Evolutionary conservation across 2,797 vertebrate genomes (phyloP), one percentile per base, ranked within the genome.

Genomic region (Tenualosa thibaudeaui): DNA sequence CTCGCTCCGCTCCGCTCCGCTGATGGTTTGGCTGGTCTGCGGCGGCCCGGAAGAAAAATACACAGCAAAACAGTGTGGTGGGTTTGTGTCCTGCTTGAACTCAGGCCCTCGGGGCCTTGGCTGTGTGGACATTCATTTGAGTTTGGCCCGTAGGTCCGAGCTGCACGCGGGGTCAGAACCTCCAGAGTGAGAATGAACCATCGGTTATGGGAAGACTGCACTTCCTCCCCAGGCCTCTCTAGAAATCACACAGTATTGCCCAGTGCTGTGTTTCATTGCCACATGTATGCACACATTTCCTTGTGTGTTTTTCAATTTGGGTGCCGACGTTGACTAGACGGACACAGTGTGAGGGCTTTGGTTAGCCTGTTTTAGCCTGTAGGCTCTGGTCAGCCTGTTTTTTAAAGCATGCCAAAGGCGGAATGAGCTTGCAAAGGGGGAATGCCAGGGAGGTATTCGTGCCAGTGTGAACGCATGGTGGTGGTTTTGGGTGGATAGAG

Each of bases 371-470:
- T 62, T 62, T 62, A 31, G 31, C 31, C 31, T 31, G 31, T 31
- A 31, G 31, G 22, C 37, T 37, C 31, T 9, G 3, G 46, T 46
- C 4, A 4, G 46, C 46, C 7, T 46, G 46, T 65, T 65, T 65
- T 65, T 65, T 26, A 10, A 65, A 65, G 26, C 12, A 68, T 26
- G 31, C 17, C 15, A 75, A 75, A 75, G 68, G 13, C 40, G 40
- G 22, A 75, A 75, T 5, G 68, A 17, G 31, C 31, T 40, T 40
- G 68, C 15, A 46, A 46, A 75, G 37, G 68, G 68, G 31, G 31
- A 75, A 75, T 75, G 31, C 68, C 68, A 75, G 85, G 31, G 68
- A 43, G 0, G 31, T 40, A 75, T 75, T 31, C 84, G 81, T 85
- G 71, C 85, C 56, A 82, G 71, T 60, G 13, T 31, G 65, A 56